Evolutionary conservation across 2,888 invertebrate species (phyloP).

Genomic region (Lasioglossum malachurum): DNA sequence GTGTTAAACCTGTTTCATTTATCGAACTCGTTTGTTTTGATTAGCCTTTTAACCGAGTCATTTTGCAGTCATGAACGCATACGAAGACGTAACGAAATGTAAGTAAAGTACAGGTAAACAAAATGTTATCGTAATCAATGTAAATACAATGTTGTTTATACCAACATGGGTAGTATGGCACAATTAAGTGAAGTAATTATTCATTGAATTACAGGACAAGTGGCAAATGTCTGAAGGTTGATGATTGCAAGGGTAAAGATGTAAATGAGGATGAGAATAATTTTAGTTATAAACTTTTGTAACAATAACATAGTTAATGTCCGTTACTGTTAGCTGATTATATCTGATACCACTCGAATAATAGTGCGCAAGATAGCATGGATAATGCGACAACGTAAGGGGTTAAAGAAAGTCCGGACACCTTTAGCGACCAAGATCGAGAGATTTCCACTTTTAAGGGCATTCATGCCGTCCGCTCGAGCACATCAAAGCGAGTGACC

Average conservation of each 20-base stretch:
- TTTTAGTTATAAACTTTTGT: too few species aligned
- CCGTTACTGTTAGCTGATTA: too few species aligned
- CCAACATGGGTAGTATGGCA: neutral
- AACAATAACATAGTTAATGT: too few species aligned
- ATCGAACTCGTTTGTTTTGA: neutral
- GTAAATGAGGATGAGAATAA: too few species aligned
- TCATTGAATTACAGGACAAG: neutral
- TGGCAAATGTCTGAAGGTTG: neutral
- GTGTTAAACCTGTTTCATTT: neutral
- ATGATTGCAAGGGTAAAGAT: neutral
- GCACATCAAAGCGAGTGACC: conserved; percentile 69
- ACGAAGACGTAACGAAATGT: neutral
- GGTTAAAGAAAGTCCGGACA: neutral
- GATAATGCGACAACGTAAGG: neutral
- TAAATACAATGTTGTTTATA: neutral
- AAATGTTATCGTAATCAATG: neutral
- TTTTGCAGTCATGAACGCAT: neutral
- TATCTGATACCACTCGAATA: neutral
- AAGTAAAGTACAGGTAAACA: neutral
- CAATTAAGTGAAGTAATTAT: neutral
- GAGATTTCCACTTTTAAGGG: conserved; percentile 64
- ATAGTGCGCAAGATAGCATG: neutral
- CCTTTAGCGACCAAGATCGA: neutral
- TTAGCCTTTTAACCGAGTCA: neutral
- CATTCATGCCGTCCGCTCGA: conserved; percentile 42